Conservation (phyloP, 1,140 invertebrate species). For the Pseudomyrmex dendroicus region DNA sequence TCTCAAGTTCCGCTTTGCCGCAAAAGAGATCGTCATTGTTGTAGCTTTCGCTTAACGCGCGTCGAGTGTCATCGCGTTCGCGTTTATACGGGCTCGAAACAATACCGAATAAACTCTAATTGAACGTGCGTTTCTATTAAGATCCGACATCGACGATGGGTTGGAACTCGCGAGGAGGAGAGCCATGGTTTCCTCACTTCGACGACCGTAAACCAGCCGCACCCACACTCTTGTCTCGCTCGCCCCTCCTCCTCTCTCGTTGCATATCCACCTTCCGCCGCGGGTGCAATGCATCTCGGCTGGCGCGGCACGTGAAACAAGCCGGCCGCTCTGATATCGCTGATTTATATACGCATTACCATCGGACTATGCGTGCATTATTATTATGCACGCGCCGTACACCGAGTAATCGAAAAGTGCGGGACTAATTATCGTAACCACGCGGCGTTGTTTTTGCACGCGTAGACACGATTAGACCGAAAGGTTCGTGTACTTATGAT, state of each 20-base stretch:
- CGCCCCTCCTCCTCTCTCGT: neutral
- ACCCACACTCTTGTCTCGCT: neutral
- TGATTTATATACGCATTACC: slow-evolving; percentile 76
- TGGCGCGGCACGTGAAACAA: slow-evolving; percentile 66
- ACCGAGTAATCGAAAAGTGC: slow-evolving; percentile 34
- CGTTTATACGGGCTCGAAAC: neutral
- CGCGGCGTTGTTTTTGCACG: no score
- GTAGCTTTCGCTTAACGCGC: neutral
- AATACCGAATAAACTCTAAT: slow-evolving; percentile 56
- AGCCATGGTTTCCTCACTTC: slow-evolving; percentile 56
- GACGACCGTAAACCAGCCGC: slow-evolving; percentile 62
- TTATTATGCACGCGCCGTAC: slow-evolving; percentile 59
- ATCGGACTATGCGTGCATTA: slow-evolving; percentile 57
- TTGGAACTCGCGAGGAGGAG: slow-evolving; percentile 22
- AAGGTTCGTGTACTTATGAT: no score
- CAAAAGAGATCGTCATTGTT: no score
- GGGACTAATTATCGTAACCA: neutral
- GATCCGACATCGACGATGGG: slow-evolving; percentile 20
- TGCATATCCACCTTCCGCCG: slow-evolving; percentile 24
- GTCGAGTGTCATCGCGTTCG: neutral
- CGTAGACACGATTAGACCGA: no score
- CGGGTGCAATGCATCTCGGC: slow-evolving; percentile 71
- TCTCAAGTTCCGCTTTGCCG: no score
- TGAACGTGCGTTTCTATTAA: slow-evolving; percentile 71
- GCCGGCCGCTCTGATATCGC: slow-evolving; percentile 68